These are phyloP conservation scores for Hippasteria phrygiana DNA, from an alignment of 53 echinoderm and acorn worm species.

Conservation along the genomic window DNA sequence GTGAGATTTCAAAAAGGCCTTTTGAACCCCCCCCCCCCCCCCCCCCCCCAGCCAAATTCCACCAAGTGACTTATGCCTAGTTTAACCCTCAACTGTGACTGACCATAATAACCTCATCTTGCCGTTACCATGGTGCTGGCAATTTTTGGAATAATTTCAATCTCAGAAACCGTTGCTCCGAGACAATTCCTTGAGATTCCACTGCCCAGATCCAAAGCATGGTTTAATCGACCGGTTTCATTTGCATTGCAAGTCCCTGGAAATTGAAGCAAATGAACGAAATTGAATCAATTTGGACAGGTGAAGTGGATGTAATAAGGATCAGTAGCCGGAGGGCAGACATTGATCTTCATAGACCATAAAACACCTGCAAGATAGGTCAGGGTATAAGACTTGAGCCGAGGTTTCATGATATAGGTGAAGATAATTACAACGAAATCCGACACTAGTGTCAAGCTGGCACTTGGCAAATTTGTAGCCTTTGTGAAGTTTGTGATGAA, in stretches of 20 bases:
- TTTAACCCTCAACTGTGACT: not conserved
- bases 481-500: too few relatives aligned
- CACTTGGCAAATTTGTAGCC: too few relatives aligned
- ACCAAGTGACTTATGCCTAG: too few relatives aligned
- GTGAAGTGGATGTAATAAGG: conserved; percentile 28
- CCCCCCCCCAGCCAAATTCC: too few relatives aligned
- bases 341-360: conserved; percentile 8
- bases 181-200: not conserved
- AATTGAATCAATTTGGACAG: conserved; percentile 35
- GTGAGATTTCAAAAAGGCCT: too few relatives aligned
- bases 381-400: conserved; percentile 6
- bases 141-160: not conserved
- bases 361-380: conserved; percentile 37
- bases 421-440: too few relatives aligned
- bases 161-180: not conserved
- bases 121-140: not conserved
- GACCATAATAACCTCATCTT: not conserved
- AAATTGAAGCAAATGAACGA: conserved; percentile 21
- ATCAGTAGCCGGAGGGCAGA: conserved; percentile 16
- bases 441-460: too few relatives aligned
- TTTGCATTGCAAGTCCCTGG: conserved; percentile 24
- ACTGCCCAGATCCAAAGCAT: not conserved
- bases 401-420: not conserved
- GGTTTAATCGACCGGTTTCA: not conserved
- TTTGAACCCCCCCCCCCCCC: too few relatives aligned